Percentiles rank a stretch among this genome's conserved stretches.
These are phyloP conservation scores for Danio albolineatus DNA, from an alignment of 2,797 vertebrate genomes.

Conservation along the genomic window DNA sequence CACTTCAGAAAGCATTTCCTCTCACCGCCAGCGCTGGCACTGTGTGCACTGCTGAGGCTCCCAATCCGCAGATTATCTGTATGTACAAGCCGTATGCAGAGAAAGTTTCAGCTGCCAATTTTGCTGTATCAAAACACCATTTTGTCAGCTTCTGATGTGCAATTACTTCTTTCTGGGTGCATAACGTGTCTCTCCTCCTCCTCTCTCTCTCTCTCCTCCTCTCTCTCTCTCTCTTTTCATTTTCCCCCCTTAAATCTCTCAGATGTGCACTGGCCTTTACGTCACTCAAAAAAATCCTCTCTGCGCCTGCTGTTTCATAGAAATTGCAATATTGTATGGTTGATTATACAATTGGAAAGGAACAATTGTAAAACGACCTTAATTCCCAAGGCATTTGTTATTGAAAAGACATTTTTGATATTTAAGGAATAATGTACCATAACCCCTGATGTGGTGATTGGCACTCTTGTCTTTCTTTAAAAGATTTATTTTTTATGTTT, in stretches of 20 bases:
- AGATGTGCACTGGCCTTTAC: constrained; percentile 31
- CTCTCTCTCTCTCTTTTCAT: neutral
- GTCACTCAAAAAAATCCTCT: constrained; percentile 27
- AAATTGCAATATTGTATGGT: constrained; percentile 49
- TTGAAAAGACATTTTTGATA: constrained; percentile 51
- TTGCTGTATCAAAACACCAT: constrained; percentile 51
- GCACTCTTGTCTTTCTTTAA: neutral
- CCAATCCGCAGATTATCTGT: constrained; percentile 50
- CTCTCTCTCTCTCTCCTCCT: neutral
- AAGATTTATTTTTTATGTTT: too few relatives aligned
- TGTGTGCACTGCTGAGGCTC: neutral
- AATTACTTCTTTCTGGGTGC: constrained; percentile 47
- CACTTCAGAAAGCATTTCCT: constrained; percentile 15
- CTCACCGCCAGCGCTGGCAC: neutral
- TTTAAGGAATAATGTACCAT: neutral
- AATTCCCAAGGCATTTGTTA: constrained; percentile 46
- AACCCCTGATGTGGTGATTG: neutral
- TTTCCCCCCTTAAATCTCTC: neutral
- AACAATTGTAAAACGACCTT: constrained; percentile 51
- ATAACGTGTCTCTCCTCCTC: constrained; percentile 10
- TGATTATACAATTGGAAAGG: constrained; percentile 54
- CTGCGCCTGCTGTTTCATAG: constrained; percentile 40
- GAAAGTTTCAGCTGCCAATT: constrained; percentile 49
- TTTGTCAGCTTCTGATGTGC: constrained; percentile 56
- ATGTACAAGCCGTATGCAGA: constrained; percentile 34